Evolutionary conservation across 1,140 invertebrate genomes (phyloP).

Genomic region (Pentalonia nigronervosa): DNA sequence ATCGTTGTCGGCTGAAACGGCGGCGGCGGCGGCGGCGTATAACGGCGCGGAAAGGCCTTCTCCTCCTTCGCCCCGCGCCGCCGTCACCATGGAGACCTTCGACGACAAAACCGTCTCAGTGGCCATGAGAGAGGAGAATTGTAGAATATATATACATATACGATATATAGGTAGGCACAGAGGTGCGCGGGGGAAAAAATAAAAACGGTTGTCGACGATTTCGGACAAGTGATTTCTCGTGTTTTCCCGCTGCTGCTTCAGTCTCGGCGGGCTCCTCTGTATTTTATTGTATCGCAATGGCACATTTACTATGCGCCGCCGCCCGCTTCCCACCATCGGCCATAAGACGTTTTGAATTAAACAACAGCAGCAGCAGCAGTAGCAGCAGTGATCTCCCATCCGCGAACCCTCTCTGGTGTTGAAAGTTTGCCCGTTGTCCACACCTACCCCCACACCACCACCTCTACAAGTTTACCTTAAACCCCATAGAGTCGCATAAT

Average conservation of each 20-base stretch:
- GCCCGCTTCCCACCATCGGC: background rate
- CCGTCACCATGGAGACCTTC: constrained; percentile 15
- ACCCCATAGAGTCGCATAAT: background rate
- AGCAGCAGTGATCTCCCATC: background rate
- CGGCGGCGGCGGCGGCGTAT: background rate
- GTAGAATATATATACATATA: background rate
- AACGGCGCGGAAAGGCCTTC: background rate
- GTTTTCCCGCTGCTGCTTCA: constrained; percentile 1
- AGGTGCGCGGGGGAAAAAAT: background rate
- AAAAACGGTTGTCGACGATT: constrained; percentile 52
- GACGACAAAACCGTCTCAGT: background rate
- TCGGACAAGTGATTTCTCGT: constrained; percentile 56
- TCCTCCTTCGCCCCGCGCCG: background rate
- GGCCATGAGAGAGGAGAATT: background rate
- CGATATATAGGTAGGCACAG: background rate
- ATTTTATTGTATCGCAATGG: background rate
- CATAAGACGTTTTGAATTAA: constrained; percentile 28
- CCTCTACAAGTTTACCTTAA: background rate
- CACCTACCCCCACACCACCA: background rate
- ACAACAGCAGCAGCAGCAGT: background rate
- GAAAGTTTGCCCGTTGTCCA: background rate
- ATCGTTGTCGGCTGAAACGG: background rate
- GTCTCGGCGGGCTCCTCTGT: background rate
- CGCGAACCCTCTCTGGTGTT: background rate
- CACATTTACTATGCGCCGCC: background rate